Evolutionary conservation across 1,140 invertebrate genomes (phyloP).

Genomic region (Megathymus violae): DNA sequence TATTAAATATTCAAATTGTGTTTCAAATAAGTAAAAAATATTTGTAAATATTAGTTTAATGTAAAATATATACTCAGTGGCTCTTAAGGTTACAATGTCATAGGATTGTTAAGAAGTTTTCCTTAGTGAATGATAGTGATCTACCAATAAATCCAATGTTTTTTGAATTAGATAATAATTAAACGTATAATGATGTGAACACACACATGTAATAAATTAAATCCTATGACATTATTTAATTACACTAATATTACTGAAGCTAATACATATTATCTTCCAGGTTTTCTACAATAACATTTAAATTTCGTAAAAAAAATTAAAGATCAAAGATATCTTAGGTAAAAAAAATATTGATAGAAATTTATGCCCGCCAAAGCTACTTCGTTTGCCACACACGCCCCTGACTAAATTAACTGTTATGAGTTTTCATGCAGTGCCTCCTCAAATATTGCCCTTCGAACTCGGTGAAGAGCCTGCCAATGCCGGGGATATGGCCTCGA

Average conservation of each 20-base stretch:
- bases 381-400: conserved; percentile 66
- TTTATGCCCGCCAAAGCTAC: conserved; percentile 82
- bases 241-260: background rate
- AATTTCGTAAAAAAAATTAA: background rate
- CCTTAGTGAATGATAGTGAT: no score
- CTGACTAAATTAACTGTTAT: conserved; percentile 42
- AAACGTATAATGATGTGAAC: no score
- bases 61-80: conserved; percentile 38
- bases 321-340: conserved; percentile 11
- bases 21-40: no score
- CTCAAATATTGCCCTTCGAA: conserved; percentile 88
- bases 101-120: conserved; percentile 15
- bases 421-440: conserved; percentile 84
- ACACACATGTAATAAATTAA: conserved; percentile 3
- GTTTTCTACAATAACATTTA: conserved; percentile 9
- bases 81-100: conserved; percentile 44
- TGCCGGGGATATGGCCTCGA: conserved; percentile 87
- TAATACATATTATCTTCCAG: conserved; percentile 41
- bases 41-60: background rate
- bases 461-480: conserved; percentile 89
- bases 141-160: no score
- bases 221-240: conserved; percentile 26
- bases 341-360: conserved; percentile 38
- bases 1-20: no score
- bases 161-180: no score